phyloP scores from a whole-genome alignment of 1,140 invertebrate genomes.

The Pseudomyrmex sp. region DNA sequence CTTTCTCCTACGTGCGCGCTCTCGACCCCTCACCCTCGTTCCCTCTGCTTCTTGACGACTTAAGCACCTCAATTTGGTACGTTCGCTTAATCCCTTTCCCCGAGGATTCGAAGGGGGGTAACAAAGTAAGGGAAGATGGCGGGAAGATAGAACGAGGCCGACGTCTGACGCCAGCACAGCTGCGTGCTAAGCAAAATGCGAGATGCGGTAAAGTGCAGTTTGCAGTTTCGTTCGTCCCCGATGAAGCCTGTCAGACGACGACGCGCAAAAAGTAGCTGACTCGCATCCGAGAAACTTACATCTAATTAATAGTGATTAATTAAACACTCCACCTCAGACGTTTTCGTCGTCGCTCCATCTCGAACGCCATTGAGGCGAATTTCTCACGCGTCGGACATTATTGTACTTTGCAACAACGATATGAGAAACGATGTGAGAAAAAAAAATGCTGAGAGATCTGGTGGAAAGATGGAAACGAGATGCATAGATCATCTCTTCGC shows the following conservation, averaged over 20 bases:
- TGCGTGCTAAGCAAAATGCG: slow-evolving; percentile 76
- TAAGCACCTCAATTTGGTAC: slow-evolving; percentile 81
- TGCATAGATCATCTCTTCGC: background rate
- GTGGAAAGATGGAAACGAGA: too few species aligned
- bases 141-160: slow-evolving; percentile 62
- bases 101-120: slow-evolving; percentile 47
- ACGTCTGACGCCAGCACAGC: slow-evolving; percentile 67
- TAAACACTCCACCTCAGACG: slow-evolving; percentile 40
- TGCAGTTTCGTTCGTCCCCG: slow-evolving; percentile 75
- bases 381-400: slow-evolving; percentile 35
- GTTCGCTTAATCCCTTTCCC: slow-evolving; percentile 77
- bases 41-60: slow-evolving; percentile 70
- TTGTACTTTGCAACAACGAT: background rate
- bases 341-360: slow-evolving; percentile 17
- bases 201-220: slow-evolving; percentile 77
- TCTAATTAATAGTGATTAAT: slow-evolving; percentile 73
- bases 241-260: slow-evolving; percentile 68
- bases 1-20: background rate
- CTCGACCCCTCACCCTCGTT: slow-evolving; percentile 23
- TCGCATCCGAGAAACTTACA: slow-evolving; percentile 71
- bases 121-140: slow-evolving; percentile 65
- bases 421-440: too few species aligned
- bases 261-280: slow-evolving; percentile 68
- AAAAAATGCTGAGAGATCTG: too few species aligned
- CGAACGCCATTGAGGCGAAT: slow-evolving; percentile 4